Evolutionary conservation across 2,888 invertebrate genomes (phyloP), one percentile per base, ranked within the genome.

Genomic region (Mycalesis mineus): DNA sequence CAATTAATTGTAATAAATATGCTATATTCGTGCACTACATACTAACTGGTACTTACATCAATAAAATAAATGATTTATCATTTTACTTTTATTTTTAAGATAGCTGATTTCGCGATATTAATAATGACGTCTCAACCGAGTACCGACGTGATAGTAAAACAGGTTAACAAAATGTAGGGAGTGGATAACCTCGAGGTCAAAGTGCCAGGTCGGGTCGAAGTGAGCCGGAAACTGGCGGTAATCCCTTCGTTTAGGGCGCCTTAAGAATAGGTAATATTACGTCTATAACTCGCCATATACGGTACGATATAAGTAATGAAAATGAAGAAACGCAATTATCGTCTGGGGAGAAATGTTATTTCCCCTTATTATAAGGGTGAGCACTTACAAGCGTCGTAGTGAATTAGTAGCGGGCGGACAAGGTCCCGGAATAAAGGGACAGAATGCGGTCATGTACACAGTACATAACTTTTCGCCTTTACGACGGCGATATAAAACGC

Each of bases 121-220:
- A 49, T 13, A 36, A 17, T 22, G 17, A 22, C 36, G 15, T 36
- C 15, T 31, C n/a, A n/a, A 13, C 36, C 17, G 33, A 4, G 33
- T 49, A 37, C 49, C 49, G 42, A 60, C 57, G 63, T 65, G 66
- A 62, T 65, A 51, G 63, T 67, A 61, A 81, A 83, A 84, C 85
- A 81, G 82, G 85, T 84, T 84, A 78, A 75, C 72, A 71, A 77
- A 78, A 78, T 76, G 78, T 82, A 78, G 83, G 82, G 44, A 75
- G 72, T 74, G 77, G 77, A 80, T 78, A 77, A 81, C 78, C 74
- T 78, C 66, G 78, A 77, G 87, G 86, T 84, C 85, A 84, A 70
- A 77, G 81, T 77, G 73, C 72, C 71, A 77, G 84, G 84, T 82
- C 82, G 80, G 80, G 78, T 77, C 77, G 73, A 64, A 71, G 65